These are phyloP conservation scores for Nomada lathburiana DNA, from an alignment of 2,888 invertebrate genomes.

Conservation along the genomic window DNA sequence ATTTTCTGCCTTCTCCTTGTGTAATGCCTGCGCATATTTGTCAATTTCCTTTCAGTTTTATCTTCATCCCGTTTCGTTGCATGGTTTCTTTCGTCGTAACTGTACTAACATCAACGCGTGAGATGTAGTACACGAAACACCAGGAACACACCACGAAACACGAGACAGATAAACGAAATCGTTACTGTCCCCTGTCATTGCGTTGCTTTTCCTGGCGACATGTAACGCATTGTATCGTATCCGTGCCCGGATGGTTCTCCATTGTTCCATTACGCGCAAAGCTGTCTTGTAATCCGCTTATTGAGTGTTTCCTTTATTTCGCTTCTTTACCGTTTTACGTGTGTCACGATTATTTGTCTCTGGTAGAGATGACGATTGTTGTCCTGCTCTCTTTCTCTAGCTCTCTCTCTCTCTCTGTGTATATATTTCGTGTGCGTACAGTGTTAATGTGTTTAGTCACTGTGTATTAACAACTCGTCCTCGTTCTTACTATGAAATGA, in stretches of 20 bases:
- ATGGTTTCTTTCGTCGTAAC: slow-evolving; percentile 23
- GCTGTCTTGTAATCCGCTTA: slow-evolving; percentile 64
- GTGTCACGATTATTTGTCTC: slow-evolving; percentile 31
- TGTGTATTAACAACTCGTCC: slow-evolving; percentile 18
- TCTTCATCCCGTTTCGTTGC: not conserved
- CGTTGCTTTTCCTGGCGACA: slow-evolving; percentile 56
- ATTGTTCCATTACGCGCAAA: slow-evolving; percentile 52
- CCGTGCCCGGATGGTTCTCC: slow-evolving; percentile 29
- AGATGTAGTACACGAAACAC: not conserved
- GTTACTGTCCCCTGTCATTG: slow-evolving; percentile 54
- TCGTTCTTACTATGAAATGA: not conserved
- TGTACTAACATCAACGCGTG: slow-evolving; percentile 17
- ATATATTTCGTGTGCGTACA: slow-evolving; percentile 1
- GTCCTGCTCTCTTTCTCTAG: slow-evolving; percentile 11
- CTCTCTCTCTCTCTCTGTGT: not conserved
- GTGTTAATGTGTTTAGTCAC: slow-evolving; percentile 8
- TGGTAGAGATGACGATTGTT: slow-evolving; percentile 5
- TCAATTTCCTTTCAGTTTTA: not conserved
- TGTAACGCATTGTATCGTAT: slow-evolving; percentile 31
- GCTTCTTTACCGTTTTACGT: slow-evolving; percentile 37
- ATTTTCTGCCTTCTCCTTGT: not conserved
- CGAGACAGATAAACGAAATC: slow-evolving; percentile 9
- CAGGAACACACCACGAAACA: not conserved
- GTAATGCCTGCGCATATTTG: slow-evolving; percentile 6
- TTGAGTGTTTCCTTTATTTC: slow-evolving; percentile 53